phyloP scores from a whole-genome alignment of 2,797 vertebrate genomes.

The Muscicapa comitata region DNA sequence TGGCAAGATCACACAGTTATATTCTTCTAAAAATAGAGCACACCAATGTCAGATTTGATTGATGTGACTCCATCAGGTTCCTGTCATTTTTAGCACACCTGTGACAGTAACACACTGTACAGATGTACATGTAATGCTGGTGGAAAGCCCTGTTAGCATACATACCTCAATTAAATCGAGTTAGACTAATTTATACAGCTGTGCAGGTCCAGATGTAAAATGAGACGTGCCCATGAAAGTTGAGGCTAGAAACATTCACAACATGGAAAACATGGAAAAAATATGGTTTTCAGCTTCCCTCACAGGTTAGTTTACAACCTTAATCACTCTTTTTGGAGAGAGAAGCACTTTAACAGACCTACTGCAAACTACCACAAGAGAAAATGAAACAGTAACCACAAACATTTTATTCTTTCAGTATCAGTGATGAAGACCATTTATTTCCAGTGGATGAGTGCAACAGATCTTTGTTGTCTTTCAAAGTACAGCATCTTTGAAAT shows the following conservation, averaged over 20 bases:
- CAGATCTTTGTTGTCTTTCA: background rate
- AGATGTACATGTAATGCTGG: background rate
- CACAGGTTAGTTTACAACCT: background rate
- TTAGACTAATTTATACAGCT: slow-evolving; percentile 44
- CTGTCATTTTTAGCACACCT: slow-evolving; percentile 46
- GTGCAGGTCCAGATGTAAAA: slow-evolving; percentile 1
- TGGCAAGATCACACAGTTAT: slow-evolving; percentile 43
- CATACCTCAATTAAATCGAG: slow-evolving; percentile 16
- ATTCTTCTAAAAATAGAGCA: slow-evolving; percentile 61
- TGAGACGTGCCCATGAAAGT: background rate
- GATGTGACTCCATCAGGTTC: slow-evolving; percentile 17
- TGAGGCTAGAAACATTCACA: slow-evolving; percentile 6
- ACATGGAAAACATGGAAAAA: background rate
- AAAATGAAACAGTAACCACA: background rate
- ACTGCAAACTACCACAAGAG: background rate
- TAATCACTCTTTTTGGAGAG: background rate
- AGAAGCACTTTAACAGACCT: background rate
- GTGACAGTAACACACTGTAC: slow-evolving; percentile 8
- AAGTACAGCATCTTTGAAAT: background rate
- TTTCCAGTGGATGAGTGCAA: background rate
- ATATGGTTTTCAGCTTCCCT: background rate
- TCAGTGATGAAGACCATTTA: background rate
- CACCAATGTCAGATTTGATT: slow-evolving; percentile 27
- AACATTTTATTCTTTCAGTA: background rate
- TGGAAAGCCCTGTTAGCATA: slow-evolving; percentile 9